phyloP scores from a whole-genome alignment of 1,140 invertebrate species.

The Matsumurasca onukii region DNA sequence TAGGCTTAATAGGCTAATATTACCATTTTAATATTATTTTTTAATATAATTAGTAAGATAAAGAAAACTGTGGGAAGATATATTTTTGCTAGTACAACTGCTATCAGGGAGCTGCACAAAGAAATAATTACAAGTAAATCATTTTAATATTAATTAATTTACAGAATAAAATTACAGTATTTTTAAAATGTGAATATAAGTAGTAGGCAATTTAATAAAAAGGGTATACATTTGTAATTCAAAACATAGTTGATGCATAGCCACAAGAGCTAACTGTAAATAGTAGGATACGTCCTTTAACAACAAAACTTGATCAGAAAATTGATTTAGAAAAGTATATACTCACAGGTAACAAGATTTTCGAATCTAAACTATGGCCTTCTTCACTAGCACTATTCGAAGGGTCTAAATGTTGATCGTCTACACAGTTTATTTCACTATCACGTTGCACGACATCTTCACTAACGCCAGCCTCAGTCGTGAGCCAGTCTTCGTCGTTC shows the following conservation, averaged over 20 bases:
- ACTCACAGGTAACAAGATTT: background rate
- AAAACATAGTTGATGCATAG: too few species aligned
- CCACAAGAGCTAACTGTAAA: too few species aligned
- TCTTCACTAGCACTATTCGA: background rate
- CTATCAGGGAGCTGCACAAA: background rate
- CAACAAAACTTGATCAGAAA: background rate
- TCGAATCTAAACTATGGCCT: background rate
- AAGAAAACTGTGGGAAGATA: background rate
- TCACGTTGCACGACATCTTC: conserved; percentile 41
- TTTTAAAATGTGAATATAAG: too few species aligned
- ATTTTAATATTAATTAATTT: too few species aligned
- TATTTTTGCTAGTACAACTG: background rate
- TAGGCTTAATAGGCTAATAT: background rate
- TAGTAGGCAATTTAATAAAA: too few species aligned
- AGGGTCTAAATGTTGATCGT: background rate
- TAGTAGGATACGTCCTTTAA: background rate
- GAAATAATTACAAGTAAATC: too few species aligned
- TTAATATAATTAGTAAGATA: background rate
- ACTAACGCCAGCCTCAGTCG: conserved; percentile 44
- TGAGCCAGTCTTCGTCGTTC: conserved; percentile 41
- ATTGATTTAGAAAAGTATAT: background rate
- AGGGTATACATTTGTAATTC: too few species aligned
- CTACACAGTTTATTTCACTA: background rate
- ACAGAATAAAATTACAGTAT: too few species aligned
- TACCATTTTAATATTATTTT: background rate